These are phyloP conservation scores for Epinephelus awoara DNA, from an alignment of 2,797 vertebrate genomes.

Conservation along the genomic window DNA sequence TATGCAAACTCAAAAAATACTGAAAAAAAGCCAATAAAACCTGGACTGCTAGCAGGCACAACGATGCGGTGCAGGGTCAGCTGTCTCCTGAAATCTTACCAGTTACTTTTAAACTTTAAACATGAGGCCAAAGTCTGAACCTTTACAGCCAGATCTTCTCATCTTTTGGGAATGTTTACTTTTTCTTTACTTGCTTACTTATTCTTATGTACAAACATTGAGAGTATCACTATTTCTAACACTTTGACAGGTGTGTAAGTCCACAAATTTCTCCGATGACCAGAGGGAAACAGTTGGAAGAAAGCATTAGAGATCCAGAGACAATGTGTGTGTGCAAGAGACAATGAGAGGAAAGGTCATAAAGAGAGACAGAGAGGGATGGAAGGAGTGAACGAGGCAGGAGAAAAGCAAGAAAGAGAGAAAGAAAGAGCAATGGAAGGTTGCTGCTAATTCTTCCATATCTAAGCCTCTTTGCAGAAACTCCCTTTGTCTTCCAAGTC, in stretches of 20 bases:
- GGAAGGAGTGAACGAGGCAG: conserved; percentile 56
- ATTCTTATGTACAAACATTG: background rate
- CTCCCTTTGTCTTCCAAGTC: conserved; percentile 99
- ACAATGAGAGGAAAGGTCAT: conserved; percentile 76
- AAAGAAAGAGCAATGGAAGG: conserved; percentile 87
- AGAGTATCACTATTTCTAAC: conserved; percentile 10
- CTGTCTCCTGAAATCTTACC: background rate
- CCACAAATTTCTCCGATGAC: conserved; percentile 34
- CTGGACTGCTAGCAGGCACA: background rate
- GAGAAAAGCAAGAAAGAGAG: conserved; percentile 63
- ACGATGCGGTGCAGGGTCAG: too few species aligned
- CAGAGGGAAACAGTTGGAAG: conserved; percentile 35
- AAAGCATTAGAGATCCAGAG: conserved; percentile 73
- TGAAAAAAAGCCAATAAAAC: background rate
- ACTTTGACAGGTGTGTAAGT: conserved; percentile 31
- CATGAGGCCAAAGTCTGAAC: background rate
- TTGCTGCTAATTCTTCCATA: conserved; percentile 99
- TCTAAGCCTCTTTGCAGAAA: conserved; percentile 99
- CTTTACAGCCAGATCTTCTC: background rate
- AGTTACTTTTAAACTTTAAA: background rate
- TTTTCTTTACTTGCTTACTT: background rate
- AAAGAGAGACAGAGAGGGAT: conserved; percentile 45
- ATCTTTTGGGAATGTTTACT: background rate
- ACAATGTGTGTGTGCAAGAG: conserved; percentile 72
- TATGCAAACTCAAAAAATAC: background rate